phyloP scores from a whole-genome alignment of 2,113 vertebrate species.

The Lota lota region DNA sequence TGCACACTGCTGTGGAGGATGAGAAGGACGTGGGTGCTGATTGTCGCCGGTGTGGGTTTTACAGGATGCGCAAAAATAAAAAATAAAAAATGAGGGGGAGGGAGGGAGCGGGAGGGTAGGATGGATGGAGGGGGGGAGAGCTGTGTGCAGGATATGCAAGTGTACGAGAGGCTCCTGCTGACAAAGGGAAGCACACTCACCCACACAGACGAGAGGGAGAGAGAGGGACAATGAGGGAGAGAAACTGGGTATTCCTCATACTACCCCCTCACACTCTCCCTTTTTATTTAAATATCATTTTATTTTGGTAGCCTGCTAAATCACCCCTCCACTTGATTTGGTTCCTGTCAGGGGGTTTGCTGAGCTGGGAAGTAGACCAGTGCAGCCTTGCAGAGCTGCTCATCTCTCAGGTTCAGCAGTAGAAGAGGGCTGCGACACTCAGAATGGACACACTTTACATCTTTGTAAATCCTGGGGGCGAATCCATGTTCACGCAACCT shows the following conservation, averaged over 20 bases:
- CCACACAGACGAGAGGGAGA: constrained; percentile 67
- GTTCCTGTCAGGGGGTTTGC: constrained; percentile 65
- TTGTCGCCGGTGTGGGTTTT: constrained; percentile 74
- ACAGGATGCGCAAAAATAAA: constrained; percentile 42
- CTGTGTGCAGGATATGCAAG: constrained; percentile 5
- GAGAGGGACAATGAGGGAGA: constrained; percentile 46
- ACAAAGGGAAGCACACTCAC: constrained; percentile 75
- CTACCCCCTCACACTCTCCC: constrained; percentile 55
- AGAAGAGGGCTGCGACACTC: too few relatives aligned
- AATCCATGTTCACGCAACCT: too few relatives aligned
- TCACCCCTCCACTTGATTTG: constrained; percentile 58
- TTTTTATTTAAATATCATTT: too few relatives aligned
- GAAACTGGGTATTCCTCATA: constrained; percentile 74
- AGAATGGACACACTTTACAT: too few relatives aligned
- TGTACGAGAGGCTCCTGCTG: constrained; percentile 74
- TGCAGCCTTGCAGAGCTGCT: constrained; percentile 27
- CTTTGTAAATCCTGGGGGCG: too few relatives aligned
- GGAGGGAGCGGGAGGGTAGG: constrained; percentile 51
- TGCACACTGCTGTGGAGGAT: constrained; percentile 67
- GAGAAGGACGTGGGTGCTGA: constrained; percentile 72
- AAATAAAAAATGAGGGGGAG: constrained; percentile 36
- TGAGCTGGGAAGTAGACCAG: constrained; percentile 48
- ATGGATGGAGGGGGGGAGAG: neutral
- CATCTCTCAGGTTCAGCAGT: neutral
- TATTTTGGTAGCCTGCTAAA: neutral